These are phyloP conservation scores for Rhinoptilus africanus DNA, from an alignment of 2,113 vertebrate species.

Conservation along the genomic window DNA sequence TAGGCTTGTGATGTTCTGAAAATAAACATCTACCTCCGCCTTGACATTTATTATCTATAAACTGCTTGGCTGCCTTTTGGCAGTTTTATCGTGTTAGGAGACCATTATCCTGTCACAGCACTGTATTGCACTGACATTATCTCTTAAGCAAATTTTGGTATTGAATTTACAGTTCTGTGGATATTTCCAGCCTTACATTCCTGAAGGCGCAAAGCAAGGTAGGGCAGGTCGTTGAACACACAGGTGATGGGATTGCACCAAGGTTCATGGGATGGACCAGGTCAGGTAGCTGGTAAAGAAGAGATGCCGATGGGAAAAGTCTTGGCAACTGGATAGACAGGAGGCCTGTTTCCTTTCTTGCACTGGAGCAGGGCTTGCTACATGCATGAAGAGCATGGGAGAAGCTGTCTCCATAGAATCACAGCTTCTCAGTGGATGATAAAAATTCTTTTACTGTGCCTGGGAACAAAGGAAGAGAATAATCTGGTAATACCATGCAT, in stretches of 20 bases:
- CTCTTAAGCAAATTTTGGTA: constrained; percentile 43
- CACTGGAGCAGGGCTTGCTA: neutral
- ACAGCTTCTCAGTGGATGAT: neutral
- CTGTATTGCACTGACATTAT: constrained; percentile 22
- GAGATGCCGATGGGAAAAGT: neutral
- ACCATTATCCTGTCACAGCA: constrained; percentile 49
- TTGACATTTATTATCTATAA: constrained; percentile 55
- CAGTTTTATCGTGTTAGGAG: constrained; percentile 52
- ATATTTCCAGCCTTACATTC: neutral
- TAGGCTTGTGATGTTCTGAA: constrained; percentile 29
- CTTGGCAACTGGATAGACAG: neutral
- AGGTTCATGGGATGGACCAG: too few relatives aligned
- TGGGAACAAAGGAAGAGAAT: neutral
- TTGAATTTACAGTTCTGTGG: constrained; percentile 15
- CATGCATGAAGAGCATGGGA: neutral
- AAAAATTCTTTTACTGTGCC: neutral
- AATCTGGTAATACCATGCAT: neutral
- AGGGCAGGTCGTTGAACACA: neutral
- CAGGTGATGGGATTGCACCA: neutral
- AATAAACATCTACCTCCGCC: constrained; percentile 12
- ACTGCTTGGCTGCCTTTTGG: constrained; percentile 34
- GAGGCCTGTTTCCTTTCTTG: neutral
- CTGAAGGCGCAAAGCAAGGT: neutral
- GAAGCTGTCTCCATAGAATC: neutral
- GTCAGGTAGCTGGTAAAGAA: neutral